Evolutionary conservation across 2,113 vertebrate genomes (phyloP).

Genomic region (Chinchilla lanigera): DNA sequence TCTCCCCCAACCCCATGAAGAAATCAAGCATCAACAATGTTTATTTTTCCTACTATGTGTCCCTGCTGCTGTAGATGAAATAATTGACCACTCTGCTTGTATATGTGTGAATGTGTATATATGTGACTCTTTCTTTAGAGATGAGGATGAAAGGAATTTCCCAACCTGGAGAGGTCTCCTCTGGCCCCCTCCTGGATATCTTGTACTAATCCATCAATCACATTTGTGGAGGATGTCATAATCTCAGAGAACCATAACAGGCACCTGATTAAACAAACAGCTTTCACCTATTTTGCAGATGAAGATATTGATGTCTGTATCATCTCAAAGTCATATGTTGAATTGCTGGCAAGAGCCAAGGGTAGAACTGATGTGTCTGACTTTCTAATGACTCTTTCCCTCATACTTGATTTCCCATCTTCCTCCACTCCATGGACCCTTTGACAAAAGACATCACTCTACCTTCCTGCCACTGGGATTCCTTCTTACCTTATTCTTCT

Average conservation of each 20-base stretch:
- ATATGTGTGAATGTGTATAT: slow-evolving; percentile 20
- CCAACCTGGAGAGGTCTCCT: background rate
- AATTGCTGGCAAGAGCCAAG: slow-evolving; percentile 53
- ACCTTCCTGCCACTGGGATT: background rate
- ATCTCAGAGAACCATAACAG: slow-evolving; percentile 25
- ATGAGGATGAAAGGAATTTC: slow-evolving; percentile 44
- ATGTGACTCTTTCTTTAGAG: slow-evolving; percentile 30
- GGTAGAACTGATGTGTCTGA: slow-evolving; percentile 50
- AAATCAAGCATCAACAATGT: slow-evolving; percentile 31
- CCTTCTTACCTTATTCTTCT: background rate
- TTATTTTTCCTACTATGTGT: slow-evolving; percentile 59
- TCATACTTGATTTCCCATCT: background rate
- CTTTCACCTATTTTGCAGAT: slow-evolving; percentile 47
- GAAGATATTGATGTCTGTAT: slow-evolving; percentile 46
- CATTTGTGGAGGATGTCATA: slow-evolving; percentile 36
- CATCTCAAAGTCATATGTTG: slow-evolving; percentile 40
- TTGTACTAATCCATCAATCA: background rate
- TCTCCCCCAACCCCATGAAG: background rate
- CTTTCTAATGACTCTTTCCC: slow-evolving; percentile 2
- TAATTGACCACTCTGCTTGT: slow-evolving; percentile 45
- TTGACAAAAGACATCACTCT: background rate
- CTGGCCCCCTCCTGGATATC: background rate
- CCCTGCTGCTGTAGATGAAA: slow-evolving; percentile 69
- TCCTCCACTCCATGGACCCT: background rate
- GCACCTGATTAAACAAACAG: slow-evolving; percentile 19